Conservation (phyloP, 2,113 vertebrate genomes). For the Edolisoma coerulescens region DNA sequence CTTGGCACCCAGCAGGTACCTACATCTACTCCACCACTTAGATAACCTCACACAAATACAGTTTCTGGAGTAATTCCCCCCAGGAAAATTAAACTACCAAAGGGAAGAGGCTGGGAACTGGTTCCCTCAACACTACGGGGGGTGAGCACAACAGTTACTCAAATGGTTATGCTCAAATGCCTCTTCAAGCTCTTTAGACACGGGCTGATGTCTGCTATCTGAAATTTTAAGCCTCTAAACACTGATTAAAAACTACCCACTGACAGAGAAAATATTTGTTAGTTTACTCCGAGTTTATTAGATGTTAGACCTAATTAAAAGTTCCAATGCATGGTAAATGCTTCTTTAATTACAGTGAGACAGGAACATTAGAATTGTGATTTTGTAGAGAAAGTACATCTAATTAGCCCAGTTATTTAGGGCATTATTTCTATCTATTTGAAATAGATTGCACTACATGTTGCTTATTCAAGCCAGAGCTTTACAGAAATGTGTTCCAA, state of each 20-base stretch:
- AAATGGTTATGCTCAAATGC: not conserved
- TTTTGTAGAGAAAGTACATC: slow-evolving; percentile 65
- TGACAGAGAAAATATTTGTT: slow-evolving; percentile 63
- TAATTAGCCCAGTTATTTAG: slow-evolving; percentile 60
- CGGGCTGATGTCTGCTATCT: not conserved
- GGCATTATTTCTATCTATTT: slow-evolving; percentile 55
- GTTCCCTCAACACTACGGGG: accelerated
- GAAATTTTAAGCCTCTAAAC: slow-evolving; percentile 17
- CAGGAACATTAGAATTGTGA: slow-evolving; percentile 60
- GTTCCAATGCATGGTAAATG: slow-evolving; percentile 63
- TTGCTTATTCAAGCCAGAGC: slow-evolving; percentile 37
- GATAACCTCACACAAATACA: not conserved
- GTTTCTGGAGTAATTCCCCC: not conserved
- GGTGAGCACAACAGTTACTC: not conserved
- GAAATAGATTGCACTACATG: slow-evolving; percentile 8
- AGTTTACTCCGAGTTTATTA: slow-evolving; percentile 66
- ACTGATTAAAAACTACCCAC: slow-evolving; percentile 41
- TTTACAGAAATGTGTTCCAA: slow-evolving; percentile 37
- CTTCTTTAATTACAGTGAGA: slow-evolving; percentile 67
- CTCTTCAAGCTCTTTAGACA: not conserved
- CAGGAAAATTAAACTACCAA: not conserved
- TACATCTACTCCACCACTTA: not conserved
- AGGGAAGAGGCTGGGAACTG: not conserved
- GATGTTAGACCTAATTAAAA: slow-evolving; percentile 70
- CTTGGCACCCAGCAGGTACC: not conserved